Base-by-base conservation (phyloP, 2,888 invertebrate species). In the Cyclophora punctaria region DNA sequence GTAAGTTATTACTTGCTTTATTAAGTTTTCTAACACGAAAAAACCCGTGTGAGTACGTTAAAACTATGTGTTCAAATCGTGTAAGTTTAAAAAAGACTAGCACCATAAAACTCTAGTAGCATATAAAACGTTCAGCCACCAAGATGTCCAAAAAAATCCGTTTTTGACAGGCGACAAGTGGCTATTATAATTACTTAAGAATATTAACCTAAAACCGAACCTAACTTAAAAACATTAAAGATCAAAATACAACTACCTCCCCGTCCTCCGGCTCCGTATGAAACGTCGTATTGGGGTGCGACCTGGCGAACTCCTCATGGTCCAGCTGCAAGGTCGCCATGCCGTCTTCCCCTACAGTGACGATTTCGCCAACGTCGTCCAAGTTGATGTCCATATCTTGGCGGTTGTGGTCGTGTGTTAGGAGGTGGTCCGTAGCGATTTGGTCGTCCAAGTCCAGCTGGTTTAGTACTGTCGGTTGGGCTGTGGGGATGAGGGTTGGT, bases 241-340 rank as follows among this genome's bases (percentile, higher is more conserved):
- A 34, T 45, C 49, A 46, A 53, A 51, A 49, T 37, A 51, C 41
- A 48, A 7, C 60, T 59, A 82, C 86, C 77, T 75, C 83, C 45
- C 68, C 79, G 0, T 80, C 83, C 4, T 85, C 86, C 0, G 87
- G 85, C 52, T 89, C 89, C 35, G 80, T 85, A 48, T 89, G 88
- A 65, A 89, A 89, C 0, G 89, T 89, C 0, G 89, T 89, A 47
- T 89, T 89, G 0, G 89, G 89, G 53, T 89, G 89, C 0, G 86
- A 75, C 6, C 85, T 58, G 0, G 89, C 89, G 51, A 89, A 89
- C 70, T 89, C 89, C 57, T 88, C 88, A n/a, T 84, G 83, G 48
- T 87, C 82, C 3, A 87, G 51, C 3, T 78, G 71, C 20, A 84
- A 80, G 35, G 83, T 80, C 0, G 82, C 76, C 69, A 76, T 67